These are phyloP conservation scores for Halesus radiatus DNA, from an alignment of 1,140 invertebrate genomes.

Conservation along the genomic window DNA sequence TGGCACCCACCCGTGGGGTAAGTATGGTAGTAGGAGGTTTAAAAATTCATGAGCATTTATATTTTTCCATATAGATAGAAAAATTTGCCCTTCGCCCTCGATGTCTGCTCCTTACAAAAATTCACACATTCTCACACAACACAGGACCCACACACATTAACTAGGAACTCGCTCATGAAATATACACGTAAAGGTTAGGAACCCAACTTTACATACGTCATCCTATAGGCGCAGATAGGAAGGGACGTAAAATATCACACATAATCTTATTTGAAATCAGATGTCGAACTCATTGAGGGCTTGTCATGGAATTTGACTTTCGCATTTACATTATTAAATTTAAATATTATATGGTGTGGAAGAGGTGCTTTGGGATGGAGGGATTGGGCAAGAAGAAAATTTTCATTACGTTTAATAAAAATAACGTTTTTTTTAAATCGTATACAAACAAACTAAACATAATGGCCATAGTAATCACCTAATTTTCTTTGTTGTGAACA, in stretches of 20 bases:
- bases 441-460: too few relatives aligned
- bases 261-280: not conserved
- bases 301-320: constrained; percentile 2
- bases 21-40: constrained; percentile 15
- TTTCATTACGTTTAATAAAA: too few relatives aligned
- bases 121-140: constrained; percentile 6
- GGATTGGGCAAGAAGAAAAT: too few relatives aligned
- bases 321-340: not conserved
- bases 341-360: too few relatives aligned
- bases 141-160: too few relatives aligned
- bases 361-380: too few relatives aligned
- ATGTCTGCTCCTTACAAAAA: not conserved
- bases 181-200: not conserved
- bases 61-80: constrained; percentile 45
- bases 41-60: constrained; percentile 40
- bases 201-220: constrained; percentile 2
- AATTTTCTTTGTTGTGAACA: too few relatives aligned
- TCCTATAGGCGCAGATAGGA: not conserved
- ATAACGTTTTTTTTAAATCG: too few relatives aligned
- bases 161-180: too few relatives aligned
- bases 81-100: constrained; percentile 12
- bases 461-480: too few relatives aligned
- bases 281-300: not conserved
- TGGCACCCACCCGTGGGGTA: not conserved
- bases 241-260: constrained; percentile 7